phyloP scores from a whole-genome alignment of 2,797 vertebrate genomes.

The Sorex maritimensis region DNA sequence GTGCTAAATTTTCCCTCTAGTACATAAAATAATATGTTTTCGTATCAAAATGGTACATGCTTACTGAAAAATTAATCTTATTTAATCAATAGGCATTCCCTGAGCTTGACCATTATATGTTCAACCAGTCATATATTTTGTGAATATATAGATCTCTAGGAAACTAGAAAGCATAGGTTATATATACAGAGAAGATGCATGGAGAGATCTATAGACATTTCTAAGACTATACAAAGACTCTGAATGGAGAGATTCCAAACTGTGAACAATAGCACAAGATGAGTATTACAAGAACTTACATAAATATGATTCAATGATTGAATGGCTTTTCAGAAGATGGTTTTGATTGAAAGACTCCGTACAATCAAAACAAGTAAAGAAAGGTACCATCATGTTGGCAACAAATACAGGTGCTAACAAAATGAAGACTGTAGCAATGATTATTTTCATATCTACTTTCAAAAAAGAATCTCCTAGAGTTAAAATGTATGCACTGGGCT shows the following conservation, averaged over 20 bases:
- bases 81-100: not conserved
- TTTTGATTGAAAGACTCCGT: not conserved
- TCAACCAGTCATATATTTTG: not conserved
- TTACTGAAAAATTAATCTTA: not conserved
- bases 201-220: not conserved
- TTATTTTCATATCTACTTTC: constrained; percentile 9
- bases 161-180: not conserved
- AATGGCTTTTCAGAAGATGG: not conserved
- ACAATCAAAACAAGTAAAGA: not conserved
- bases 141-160: not conserved
- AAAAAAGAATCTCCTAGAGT: constrained; percentile 1
- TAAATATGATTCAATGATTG: not conserved
- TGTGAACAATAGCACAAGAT: not conserved
- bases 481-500: constrained; percentile 2
- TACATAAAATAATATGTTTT: not conserved
- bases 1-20: not conserved
- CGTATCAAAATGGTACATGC: not conserved
- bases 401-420: constrained; percentile 1
- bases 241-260: not conserved
- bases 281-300: not conserved
- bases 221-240: not conserved
- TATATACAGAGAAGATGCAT: not conserved
- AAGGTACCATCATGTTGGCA: not conserved
- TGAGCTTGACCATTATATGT: not conserved
- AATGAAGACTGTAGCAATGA: not conserved